Evolutionary conservation across 1,140 invertebrate species (phyloP).

Genomic region (Drosophila sturtevanti): DNA sequence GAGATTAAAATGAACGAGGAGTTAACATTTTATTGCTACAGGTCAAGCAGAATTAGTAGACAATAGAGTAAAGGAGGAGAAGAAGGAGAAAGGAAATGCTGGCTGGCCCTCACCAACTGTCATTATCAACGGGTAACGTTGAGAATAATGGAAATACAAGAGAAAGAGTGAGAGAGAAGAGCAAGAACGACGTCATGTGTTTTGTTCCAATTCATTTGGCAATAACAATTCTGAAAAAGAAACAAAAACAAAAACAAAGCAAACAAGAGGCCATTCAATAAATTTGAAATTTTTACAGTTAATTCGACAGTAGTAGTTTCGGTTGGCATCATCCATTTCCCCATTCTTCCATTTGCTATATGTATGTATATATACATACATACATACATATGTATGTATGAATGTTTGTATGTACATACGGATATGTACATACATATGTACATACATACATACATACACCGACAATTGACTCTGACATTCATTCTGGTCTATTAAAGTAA

Average conservation of each 20-base stretch:
- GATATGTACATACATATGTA: too few species aligned
- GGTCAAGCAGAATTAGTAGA: slow-evolving; percentile 67
- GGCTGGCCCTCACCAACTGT: background rate
- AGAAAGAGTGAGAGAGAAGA: background rate
- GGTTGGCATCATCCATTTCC: slow-evolving; percentile 29
- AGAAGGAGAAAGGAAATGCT: background rate
- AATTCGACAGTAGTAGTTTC: slow-evolving; percentile 13
- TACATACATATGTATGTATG: too few species aligned
- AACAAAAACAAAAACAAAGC: background rate
- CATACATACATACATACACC: too few species aligned
- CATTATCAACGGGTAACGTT: background rate
- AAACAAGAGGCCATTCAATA: slow-evolving; percentile 48
- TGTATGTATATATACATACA: background rate
- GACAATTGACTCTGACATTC: slow-evolving; percentile 4
- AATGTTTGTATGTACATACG: too few species aligned
- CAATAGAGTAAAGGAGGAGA: slow-evolving; percentile 35
- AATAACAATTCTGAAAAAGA: slow-evolving; percentile 49
- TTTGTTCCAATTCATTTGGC: slow-evolving; percentile 74
- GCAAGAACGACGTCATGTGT: slow-evolving; percentile 12
- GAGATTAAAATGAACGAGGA: slow-evolving; percentile 27
- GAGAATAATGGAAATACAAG: slow-evolving; percentile 11
- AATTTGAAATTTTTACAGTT: slow-evolving; percentile 55
- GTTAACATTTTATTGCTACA: slow-evolving; percentile 39
- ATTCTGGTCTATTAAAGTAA: slow-evolving; percentile 35
- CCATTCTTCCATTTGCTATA: slow-evolving; percentile 5